These are phyloP conservation scores for Drosophila jambulina DNA, from an alignment of 1,140 invertebrate species.

Conservation along the genomic window DNA sequence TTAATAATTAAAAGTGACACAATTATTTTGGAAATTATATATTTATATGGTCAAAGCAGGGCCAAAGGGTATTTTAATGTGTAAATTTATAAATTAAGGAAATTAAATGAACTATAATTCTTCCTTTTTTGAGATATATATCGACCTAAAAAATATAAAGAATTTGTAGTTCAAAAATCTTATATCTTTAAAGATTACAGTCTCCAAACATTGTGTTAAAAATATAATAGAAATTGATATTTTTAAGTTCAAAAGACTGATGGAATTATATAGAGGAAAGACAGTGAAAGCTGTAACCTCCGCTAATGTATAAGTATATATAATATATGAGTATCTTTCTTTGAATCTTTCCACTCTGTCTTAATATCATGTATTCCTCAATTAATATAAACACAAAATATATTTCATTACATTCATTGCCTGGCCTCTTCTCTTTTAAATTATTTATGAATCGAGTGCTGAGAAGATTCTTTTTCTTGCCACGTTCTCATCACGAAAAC, in stretches of 20 bases:
- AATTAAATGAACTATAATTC: not conserved
- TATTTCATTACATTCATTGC: conserved; percentile 3
- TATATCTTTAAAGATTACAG: not conserved
- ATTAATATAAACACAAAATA: conserved; percentile 12
- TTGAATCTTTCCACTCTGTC: not conserved
- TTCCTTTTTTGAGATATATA: no score
- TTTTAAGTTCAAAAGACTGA: not conserved
- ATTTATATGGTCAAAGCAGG: no score
- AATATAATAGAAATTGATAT: not conserved
- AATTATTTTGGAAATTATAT: not conserved
- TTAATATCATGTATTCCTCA: not conserved
- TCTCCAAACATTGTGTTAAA: not conserved
- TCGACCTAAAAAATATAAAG: no score
- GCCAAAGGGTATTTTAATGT: no score
- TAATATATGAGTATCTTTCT: no score
- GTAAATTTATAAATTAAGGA: not conserved
- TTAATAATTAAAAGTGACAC: not conserved
- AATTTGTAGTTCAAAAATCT: no score
- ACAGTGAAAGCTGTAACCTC: not conserved
- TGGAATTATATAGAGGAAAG: not conserved
- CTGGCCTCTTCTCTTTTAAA: not conserved
- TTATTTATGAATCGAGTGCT: conserved; percentile 29
- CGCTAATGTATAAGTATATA: no score
- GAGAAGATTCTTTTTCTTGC: not conserved
- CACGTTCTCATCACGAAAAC: conserved; percentile 16